Evolutionary conservation across 2,888 invertebrate species (phyloP).

Genomic region (Neria commutata): DNA sequence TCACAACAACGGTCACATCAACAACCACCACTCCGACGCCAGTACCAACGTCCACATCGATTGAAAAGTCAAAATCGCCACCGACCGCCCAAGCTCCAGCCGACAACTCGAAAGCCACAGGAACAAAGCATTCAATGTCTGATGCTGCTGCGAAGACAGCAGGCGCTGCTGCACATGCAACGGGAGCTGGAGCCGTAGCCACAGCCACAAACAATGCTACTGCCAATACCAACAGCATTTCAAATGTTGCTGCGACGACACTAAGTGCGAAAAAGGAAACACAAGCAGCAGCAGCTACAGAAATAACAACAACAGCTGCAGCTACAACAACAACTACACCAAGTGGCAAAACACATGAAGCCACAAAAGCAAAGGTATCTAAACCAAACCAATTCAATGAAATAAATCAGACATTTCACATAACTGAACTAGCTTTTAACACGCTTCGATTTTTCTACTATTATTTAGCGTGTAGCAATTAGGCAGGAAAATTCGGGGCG

Average conservation of each 20-base stretch:
- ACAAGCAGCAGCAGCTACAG: conserved; percentile 6
- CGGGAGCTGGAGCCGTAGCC: conserved; percentile 8
- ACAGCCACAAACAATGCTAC: not conserved
- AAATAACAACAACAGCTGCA: conserved; percentile 18
- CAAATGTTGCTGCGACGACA: conserved; percentile 9
- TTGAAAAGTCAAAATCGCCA: conserved; percentile 26
- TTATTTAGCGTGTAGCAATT: too few relatives aligned
- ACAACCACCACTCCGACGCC: conserved; percentile 55
- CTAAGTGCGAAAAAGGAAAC: conserved; percentile 7
- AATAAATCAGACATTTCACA: too few relatives aligned
- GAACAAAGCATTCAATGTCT: conserved; percentile 30
- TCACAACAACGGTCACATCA: conserved; percentile 55
- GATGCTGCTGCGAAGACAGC: conserved; percentile 9
- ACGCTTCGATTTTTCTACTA: too few relatives aligned
- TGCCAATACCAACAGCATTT: not conserved
- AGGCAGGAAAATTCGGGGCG: too few relatives aligned
- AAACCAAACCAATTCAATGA: too few relatives aligned
- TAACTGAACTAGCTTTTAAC: too few relatives aligned
- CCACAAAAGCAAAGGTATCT: not conserved
- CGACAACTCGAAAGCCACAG: not conserved
- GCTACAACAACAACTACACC: not conserved
- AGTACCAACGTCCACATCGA: not conserved
- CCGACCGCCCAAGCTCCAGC: not conserved
- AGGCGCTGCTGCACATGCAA: not conserved
- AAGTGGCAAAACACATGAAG: conserved; percentile 22